Conservation (phyloP, 2,113 vertebrate genomes). For the Plectropomus leopardus region DNA sequence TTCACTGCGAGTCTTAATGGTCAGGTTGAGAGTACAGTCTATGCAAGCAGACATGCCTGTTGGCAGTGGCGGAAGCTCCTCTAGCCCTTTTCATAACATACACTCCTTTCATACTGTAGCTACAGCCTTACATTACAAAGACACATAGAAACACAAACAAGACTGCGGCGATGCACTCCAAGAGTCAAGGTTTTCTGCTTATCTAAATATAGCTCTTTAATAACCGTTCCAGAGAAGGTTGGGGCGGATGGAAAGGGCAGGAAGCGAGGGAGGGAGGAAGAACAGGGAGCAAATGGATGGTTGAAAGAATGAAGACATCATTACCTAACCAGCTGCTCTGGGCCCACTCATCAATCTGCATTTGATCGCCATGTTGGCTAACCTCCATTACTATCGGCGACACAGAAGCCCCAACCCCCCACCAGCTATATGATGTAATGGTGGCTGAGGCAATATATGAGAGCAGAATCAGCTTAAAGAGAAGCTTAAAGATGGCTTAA, state of each 20-base stretch:
- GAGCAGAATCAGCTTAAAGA: not conserved
- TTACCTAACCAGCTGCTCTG: slow-evolving; percentile 67
- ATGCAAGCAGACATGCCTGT: slow-evolving; percentile 60
- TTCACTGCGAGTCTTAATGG: slow-evolving; percentile 11
- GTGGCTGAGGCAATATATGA: not conserved
- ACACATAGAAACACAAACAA: slow-evolving; percentile 40
- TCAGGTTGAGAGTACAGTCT: slow-evolving; percentile 37
- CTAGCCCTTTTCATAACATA: slow-evolving; percentile 40
- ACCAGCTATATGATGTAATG: slow-evolving; percentile 14
- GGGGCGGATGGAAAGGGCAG: slow-evolving; percentile 58
- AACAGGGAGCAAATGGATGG: slow-evolving; percentile 52
- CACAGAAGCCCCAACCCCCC: slow-evolving; percentile 7
- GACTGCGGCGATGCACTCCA: not conserved
- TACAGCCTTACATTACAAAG: slow-evolving; percentile 21
- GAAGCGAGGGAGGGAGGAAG: slow-evolving; percentile 40
- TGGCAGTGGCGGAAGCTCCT: slow-evolving; percentile 20
- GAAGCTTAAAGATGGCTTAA: not conserved
- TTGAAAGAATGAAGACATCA: slow-evolving; percentile 64
- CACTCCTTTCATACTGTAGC: slow-evolving; percentile 51
- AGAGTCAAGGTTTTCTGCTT: slow-evolving; percentile 43
- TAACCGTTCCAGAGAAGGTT: slow-evolving; percentile 56
- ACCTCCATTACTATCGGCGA: slow-evolving; percentile 48
- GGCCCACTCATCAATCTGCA: slow-evolving; percentile 62
- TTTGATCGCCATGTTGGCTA: slow-evolving; percentile 51
- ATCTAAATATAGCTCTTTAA: slow-evolving; percentile 75